Base-by-base conservation (phyloP, 2,113 vertebrate species). In the Echinops telfairi region DNA sequence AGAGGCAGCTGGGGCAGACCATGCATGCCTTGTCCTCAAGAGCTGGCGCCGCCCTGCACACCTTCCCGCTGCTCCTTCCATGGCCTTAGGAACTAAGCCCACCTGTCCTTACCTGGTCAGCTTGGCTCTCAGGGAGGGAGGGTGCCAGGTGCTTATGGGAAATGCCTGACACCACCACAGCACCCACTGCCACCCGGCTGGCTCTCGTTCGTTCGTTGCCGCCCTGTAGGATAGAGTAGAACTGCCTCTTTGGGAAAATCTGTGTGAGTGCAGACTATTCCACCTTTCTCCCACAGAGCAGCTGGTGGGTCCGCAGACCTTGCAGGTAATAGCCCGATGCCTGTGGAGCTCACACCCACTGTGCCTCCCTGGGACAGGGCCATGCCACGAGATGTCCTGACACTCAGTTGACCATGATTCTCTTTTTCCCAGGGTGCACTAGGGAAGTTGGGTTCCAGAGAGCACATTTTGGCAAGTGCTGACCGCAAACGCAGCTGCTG, bases 11-110 rank as follows among this genome's bases (percentile, higher is more conserved):
- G 8, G 57, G 33, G 47, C 40, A 40, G 40, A 40, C 40, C 40
- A 40, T 4, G 14, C 64, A 0, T 87, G 38, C 22, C 66, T 82
- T 17, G 7, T 62, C 36, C 38, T 83, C 19, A 22, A 33, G 60
- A 43, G 23, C 43, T 36, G 27, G 53, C 25, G 47, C 20, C 16
- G 77, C 43, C 47, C 10, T 0, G 0, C 60, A 15, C 22, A 53
- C 47, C 58, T 25, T 47, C 31, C 0, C 1, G 1, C n/a, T 0
- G 36, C 17, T 33, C 36, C 29, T 38, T 12, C 40, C 1, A 0
- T 29, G 71, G 64, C 64, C 11, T 57, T 1, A 0, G 38, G n/a
- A 36, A 10, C 78, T 27, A n/a, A 29, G 75, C 15, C 8, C 4
- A 12, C 33, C 64, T 40, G 82, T 57, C 71, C 82, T 68, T 7